Percentiles rank a stretch among this genome's conserved stretches.
Evolutionary conservation across 2,113 vertebrate genomes (phyloP).

Genomic region (Oxyura jamaicensis): DNA sequence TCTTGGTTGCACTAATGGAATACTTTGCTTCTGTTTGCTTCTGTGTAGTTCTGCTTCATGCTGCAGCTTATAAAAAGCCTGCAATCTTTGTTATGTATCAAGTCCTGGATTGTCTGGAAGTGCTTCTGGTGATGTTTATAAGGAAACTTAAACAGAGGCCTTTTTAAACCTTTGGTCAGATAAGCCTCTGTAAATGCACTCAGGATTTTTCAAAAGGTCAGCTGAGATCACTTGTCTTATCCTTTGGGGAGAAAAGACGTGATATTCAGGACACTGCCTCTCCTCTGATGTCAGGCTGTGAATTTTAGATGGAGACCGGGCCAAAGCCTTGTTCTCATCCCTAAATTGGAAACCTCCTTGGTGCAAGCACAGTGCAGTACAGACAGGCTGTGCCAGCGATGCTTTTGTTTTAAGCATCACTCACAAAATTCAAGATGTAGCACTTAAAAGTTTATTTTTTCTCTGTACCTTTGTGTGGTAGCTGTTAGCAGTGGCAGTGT

Average conservation of each 20-base stretch:
- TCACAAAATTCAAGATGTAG: neutral
- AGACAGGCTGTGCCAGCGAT: neutral
- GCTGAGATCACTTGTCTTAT: neutral
- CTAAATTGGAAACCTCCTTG: neutral
- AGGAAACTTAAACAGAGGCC: neutral
- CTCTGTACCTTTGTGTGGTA: rapidly evolving
- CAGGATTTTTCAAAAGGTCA: neutral
- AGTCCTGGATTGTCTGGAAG: neutral
- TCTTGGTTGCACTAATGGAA: neutral
- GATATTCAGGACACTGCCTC: neutral
- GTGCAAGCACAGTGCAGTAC: neutral
- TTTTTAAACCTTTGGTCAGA: neutral
- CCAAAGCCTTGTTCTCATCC: neutral
- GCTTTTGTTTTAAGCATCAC: neutral
- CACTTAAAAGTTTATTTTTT: neutral
- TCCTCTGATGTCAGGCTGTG: neutral
- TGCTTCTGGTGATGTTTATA: neutral
- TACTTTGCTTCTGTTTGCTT: neutral
- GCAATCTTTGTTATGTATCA: neutral
- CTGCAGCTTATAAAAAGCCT: neutral
- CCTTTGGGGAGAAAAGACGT: neutral
- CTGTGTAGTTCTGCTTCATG: neutral
- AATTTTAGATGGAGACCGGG: neutral
- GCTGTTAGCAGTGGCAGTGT: neutral
- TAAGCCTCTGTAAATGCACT: neutral